Base-by-base conservation (phyloP, 37 sponge, comb jelly and placozoan genomes). In the Mnemiopsis leidyi region DNA sequence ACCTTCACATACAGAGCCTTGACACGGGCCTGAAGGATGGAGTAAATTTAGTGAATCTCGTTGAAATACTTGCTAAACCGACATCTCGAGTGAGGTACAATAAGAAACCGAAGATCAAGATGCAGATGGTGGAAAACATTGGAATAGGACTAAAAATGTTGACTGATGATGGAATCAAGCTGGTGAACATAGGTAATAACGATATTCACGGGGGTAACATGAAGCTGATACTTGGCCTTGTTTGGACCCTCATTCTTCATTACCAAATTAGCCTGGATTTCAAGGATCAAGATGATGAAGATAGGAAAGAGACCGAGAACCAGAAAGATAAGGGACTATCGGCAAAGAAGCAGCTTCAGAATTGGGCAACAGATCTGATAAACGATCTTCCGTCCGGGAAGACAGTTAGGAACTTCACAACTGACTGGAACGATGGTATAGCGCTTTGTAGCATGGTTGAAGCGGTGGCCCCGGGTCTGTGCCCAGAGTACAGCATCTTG, bases 371-470 rank as follows among this genome's bases (percentile, higher is more conserved):
- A 71, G 73, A 71, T 30, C 73, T 71, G 2, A 71, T 71, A 5
- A 71, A 71, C 25, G 26, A 71, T 30, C 73, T 71, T 3, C 73
- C n/a, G n/a, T 2, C 95, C 5, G 95, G 94, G 39, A 82, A 76
- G 26, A 35, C 90, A 13, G 85, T 96, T 9, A 95, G 40, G 38
- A 96, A 97, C 93, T 93, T 97, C 85, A 97, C 95, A 7, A 94
- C 92, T n/a, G 96, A 97, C 92, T 97, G 98, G 98, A 97, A 96
- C 93, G 96, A 96, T 93, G 98, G 98, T 0, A 96, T 93, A 24
- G 71, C 85, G 21, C 75, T 97, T 26, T 95, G 95, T 32, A 92
- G 95, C 1, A 90, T 97, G 92, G 98, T 96, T 61, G 98, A 97
- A 36, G 94, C 94, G 21, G 29, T 96, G 30, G 96, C 96, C 23